Percentiles rank a stretch among this genome's conserved stretches.
phyloP scores from a whole-genome alignment of 2,888 invertebrate genomes.

The Smittia sp. region DNA sequence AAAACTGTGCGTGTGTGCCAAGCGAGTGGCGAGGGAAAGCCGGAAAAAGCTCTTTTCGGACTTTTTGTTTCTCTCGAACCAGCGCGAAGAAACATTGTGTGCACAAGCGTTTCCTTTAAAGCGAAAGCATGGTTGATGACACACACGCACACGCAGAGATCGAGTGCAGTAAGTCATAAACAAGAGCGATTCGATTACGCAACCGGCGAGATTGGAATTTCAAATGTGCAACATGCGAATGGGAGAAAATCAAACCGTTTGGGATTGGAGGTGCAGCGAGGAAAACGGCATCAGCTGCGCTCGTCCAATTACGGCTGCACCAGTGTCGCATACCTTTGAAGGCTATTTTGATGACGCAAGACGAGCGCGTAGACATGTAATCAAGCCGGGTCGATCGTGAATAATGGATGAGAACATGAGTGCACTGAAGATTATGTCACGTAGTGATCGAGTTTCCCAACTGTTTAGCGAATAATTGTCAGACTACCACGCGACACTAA shows the following conservation, averaged over 20 bases:
- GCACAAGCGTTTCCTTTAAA: neutral
- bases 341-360: conserved; percentile 31
- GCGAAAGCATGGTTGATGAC: neutral
- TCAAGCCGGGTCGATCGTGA: neutral
- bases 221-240: conserved; percentile 8
- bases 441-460: conserved; percentile 2
- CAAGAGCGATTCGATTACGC: conserved; percentile 18
- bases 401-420: neutral
- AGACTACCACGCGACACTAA: conserved; percentile 8
- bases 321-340: conserved; percentile 34
- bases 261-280: conserved; percentile 10
- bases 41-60: conserved; percentile 26
- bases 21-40: conserved; percentile 33
- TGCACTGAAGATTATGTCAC: neutral
- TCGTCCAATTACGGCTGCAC: neutral
- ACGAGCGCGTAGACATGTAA: neutral
- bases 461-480: neutral
- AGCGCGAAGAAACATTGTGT: neutral
- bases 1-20: conserved; percentile 1
- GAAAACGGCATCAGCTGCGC: neutral
- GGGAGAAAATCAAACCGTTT: neutral
- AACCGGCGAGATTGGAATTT: neutral
- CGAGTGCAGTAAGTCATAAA: conserved; percentile 19
- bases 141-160: neutral
- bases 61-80: neutral